Conservation (phyloP, 2,888 invertebrate species). For the Electrophaes corylata region DNA sequence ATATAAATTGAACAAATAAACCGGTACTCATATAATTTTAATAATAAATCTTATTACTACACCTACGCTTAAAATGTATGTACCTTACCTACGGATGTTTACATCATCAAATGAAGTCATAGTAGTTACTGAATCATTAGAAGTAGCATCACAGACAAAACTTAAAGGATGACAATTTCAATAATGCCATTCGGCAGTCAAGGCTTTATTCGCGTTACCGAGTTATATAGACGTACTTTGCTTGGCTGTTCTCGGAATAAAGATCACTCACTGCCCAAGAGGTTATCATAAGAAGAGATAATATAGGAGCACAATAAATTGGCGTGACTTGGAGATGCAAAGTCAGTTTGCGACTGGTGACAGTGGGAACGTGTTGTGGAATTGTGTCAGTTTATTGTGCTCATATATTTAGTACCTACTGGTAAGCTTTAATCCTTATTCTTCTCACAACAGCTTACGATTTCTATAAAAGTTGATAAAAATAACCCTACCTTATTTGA, state of each 20-base stretch:
- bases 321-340: slow-evolving; percentile 53
- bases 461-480: background rate
- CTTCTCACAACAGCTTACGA: background rate
- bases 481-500: background rate
- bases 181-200: slow-evolving; percentile 55
- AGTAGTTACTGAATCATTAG: slow-evolving; percentile 53
- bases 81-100: slow-evolving; percentile 19
- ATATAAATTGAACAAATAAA: background rate
- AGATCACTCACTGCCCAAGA: slow-evolving; percentile 62
- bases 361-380: slow-evolving; percentile 42
- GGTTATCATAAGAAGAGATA: slow-evolving; percentile 73
- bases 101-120: slow-evolving; percentile 52
- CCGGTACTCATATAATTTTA: too few relatives aligned
- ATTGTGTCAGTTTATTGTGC: slow-evolving; percentile 29
- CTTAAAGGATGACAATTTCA: slow-evolving; percentile 50
- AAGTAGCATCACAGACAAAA: slow-evolving; percentile 37
- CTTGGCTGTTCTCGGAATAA: slow-evolving; percentile 71
- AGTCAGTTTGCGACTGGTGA: slow-evolving; percentile 60
- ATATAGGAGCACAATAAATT: slow-evolving; percentile 74
- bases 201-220: slow-evolving; percentile 48
- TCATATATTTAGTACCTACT: slow-evolving; percentile 33
- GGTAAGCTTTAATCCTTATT: slow-evolving; percentile 34
- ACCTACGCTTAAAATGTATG: background rate
- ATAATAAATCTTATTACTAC: background rate
- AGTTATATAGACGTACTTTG: slow-evolving; percentile 56